Evolutionary conservation across 2,113 vertebrate species (phyloP), one percentile per base, ranked within the genome.

Genomic region (Gymnobelideus leadbeateri): DNA sequence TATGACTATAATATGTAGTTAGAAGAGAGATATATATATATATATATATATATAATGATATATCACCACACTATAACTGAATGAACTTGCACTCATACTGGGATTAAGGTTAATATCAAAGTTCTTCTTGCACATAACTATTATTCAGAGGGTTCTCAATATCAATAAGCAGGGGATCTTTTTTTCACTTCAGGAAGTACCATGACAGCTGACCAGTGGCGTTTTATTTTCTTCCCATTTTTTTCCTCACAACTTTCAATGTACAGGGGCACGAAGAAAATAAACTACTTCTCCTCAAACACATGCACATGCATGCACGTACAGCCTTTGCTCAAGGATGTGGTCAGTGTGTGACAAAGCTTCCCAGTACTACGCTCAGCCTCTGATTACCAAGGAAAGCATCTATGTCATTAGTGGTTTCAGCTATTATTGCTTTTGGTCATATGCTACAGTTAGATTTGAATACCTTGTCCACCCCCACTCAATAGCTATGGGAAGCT

Each of bases 391-490:
- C 68, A 96, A 9, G 93, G 90, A 90, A 91, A 31, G 4, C 10
- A 3, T 1, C 21, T 84, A 37, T 25, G 31, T 94, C 95, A 91
- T 89, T 91, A 26, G 94, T 97, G 96, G 89, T 96, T 97, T 97
- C 89, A 93, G 95, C 91, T 94, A 49, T 23, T 43, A 16, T 12
- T 50, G 90, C 11, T 55, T 91, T 93, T 46, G 93, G 51, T 92
- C 94, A 84, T 95, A 92, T 97, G 96, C 77, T 96, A 37, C 77
- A 96, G 95, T 94, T 89, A 91, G 61, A 97, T 97, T 97, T 98
- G 93, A 96, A 91, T 96, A 53, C 21, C 3, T 31, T 89, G 3
- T 91, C 97, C 93, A 94, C 51, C 84, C 43, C 23, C 51, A 94
- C 50, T 84, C 89, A 94, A 84, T 23, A 92, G 94, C 19, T 31